A percentile compares a stretch with the other conserved stretches of the same genome.
Evolutionary conservation across 2,797 vertebrate genomes (phyloP).

Genomic region (Gymnothorax javanicus): DNA sequence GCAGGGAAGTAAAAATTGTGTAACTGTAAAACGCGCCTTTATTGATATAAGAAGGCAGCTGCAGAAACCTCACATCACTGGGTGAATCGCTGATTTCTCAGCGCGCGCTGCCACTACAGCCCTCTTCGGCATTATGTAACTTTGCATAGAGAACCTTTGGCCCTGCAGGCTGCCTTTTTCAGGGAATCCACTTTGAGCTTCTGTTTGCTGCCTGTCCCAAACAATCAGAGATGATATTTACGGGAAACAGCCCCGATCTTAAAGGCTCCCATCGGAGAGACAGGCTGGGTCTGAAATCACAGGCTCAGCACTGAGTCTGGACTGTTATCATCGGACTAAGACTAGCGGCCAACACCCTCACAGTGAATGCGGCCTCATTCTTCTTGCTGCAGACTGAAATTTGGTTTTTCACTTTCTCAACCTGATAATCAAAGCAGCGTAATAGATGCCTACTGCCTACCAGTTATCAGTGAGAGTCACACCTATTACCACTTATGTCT

Average conservation of each 20-base stretch:
- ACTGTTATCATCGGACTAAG: too few species aligned
- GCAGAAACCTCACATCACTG: not conserved
- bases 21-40: not conserved
- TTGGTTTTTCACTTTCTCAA: too few species aligned
- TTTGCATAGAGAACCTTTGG: constrained; percentile 4
- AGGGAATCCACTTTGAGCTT: not conserved
- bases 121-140: not conserved
- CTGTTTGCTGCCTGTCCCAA: not conserved
- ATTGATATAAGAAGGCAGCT: not conserved
- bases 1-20: not conserved
- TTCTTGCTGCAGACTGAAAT: too few species aligned
- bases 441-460: too few species aligned
- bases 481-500: too few species aligned
- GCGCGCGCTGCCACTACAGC: not conserved
- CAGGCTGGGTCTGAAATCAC: not conserved
- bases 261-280: not conserved
- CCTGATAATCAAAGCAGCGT: too few species aligned
- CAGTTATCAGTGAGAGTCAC: too few species aligned
- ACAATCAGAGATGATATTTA: not conserved
- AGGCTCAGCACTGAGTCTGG: not conserved
- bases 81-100: not conserved
- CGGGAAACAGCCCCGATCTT: constrained; percentile 21
- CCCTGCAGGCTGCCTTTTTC: not conserved
- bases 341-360: too few species aligned
- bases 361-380: too few species aligned